A percentile compares a stretch with the other conserved stretches of the same genome.
phyloP scores from a whole-genome alignment of 2,888 invertebrate species.

The Philereme vetulata region DNA sequence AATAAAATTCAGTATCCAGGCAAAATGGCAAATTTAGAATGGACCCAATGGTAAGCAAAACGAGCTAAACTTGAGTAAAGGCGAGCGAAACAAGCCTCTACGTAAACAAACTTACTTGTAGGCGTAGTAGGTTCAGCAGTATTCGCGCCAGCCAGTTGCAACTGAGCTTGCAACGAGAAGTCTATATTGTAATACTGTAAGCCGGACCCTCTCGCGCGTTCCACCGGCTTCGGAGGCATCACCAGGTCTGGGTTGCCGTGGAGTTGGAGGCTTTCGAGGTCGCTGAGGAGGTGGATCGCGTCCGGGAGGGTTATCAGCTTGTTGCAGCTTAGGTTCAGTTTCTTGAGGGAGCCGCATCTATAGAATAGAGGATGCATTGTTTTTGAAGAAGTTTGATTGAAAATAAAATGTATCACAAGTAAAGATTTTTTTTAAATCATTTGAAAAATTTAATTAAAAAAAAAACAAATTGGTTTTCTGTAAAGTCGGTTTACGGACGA shows the following conservation, averaged over 20 bases:
- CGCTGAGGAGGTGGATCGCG: slow-evolving; percentile 96
- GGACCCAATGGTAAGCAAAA: too few species aligned
- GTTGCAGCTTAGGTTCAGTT: slow-evolving; percentile 96
- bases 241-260: slow-evolving; percentile 97
- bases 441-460: too few species aligned
- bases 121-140: slow-evolving; percentile 89
- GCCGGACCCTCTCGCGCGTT: slow-evolving; percentile 90
- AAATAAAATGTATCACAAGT: too few species aligned
- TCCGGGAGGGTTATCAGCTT: slow-evolving; percentile 97
- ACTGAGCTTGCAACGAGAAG: slow-evolving; percentile 97
- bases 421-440: too few species aligned
- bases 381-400: too few species aligned
- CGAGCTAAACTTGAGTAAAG: too few species aligned
- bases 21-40: too few species aligned
- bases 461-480: too few species aligned
- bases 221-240: slow-evolving; percentile 96
- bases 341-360: slow-evolving; percentile 96
- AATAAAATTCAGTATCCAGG: too few species aligned
- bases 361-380: too few species aligned
- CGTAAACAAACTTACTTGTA: slow-evolving; percentile 79
- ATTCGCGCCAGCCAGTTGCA: slow-evolving; percentile 95
- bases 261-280: slow-evolving; percentile 94
- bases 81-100: too few species aligned
- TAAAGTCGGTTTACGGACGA: too few species aligned
- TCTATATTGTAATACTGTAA: slow-evolving; percentile 99